Evolutionary conservation across 2,113 vertebrate species (phyloP), one percentile per base, ranked within the genome.

Genomic region (Platanista minor): DNA sequence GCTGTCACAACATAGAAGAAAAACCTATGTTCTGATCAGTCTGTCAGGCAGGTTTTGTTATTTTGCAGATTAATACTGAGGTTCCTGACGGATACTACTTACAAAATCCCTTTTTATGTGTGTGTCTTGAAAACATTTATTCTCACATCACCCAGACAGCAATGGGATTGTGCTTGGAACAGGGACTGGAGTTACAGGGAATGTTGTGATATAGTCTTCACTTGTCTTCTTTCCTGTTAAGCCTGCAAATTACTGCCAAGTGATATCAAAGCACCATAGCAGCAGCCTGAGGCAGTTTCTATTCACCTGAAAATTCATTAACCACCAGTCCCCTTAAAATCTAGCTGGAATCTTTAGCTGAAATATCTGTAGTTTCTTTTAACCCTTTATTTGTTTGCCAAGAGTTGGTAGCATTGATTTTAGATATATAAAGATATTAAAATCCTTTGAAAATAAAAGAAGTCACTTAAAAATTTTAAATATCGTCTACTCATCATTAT

Each of bases 251-350:
- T 96, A 96, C 96, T 98, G 83, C 93, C 91, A 83, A 90, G 92
- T 43, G 0, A 66, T 94, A 74, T 98, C 94, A 93, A 87, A 98
- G 97, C 95, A 90, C 98, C 98, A 98, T 94, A 91, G 97, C 97
- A 98, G 98, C 97, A 97, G 95, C 66, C 91, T 49, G 57, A 90
- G 95, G 91, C 39, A 96, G 90, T 94, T 96, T 98, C 97, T 98
- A 93, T 97, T 98, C 83, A 96, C 29, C 87, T 87, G 69, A 96
- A 93, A 62, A 89, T 89, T 67, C 93, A 97, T 98, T 98, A 97
- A 96, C 98, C 96, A 97, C 91, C 66, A 54, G 13, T 84, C 71
- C 59, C 90, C 31, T 93, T 66, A 69, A 74, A 54, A 81, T 92
- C 87, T 84, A 83, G 21, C 43, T 69, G 36, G 23, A 78, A 41